Base-by-base conservation (phyloP, 2,888 invertebrate species). In the Capitulum mitella region DNA sequence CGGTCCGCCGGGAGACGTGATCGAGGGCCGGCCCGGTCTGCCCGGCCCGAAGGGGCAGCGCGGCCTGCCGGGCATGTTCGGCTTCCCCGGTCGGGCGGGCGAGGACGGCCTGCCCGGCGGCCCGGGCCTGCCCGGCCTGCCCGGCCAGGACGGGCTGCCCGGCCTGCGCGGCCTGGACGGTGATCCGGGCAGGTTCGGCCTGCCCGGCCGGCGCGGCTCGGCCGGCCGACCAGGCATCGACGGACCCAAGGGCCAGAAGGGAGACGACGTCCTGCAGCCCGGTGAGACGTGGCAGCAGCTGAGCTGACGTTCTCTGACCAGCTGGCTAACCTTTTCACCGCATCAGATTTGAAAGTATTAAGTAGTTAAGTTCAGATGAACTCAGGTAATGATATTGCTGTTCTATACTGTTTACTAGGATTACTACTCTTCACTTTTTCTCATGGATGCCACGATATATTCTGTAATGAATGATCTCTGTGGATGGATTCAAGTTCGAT, bases 1-100 rank as follows among this genome's bases (percentile, higher is more conserved):
- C 51, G 94, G 94, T 40, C 81, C 87, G 51, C 85, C 86, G 8
- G 70, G 70, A 1, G 70, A 70, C 29, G 14, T 16, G 5, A 94
- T 94, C 14, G 61, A 78, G 14, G 84, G 83, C 46, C 79, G 79
- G 0, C 78, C 80, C 1, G 82, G 82, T 22, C 79, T 80, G 77
- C 80, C 82, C 40, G 82, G 82, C 79, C 58, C 80, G 26, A 77
- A 79, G 61, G 83, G 83, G 19, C 78, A 77, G 46, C 75, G 46
- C 8, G 75, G 80, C 29, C 77, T 70, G 37, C 70, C 70, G 8
- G 70, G 70, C 37, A 19, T 70, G 37, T 70, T 70, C 70, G 70
- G 70, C 37, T 37, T 34, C 26, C 70, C 70, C 29, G 70, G 70
- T 40, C 26, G 0, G 22, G 6, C 19, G 22, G 70, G 70, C 22